These are phyloP conservation scores for Sebastes matsubarae DNA, from an alignment of 2,797 vertebrate genomes.

Conservation along the genomic window DNA sequence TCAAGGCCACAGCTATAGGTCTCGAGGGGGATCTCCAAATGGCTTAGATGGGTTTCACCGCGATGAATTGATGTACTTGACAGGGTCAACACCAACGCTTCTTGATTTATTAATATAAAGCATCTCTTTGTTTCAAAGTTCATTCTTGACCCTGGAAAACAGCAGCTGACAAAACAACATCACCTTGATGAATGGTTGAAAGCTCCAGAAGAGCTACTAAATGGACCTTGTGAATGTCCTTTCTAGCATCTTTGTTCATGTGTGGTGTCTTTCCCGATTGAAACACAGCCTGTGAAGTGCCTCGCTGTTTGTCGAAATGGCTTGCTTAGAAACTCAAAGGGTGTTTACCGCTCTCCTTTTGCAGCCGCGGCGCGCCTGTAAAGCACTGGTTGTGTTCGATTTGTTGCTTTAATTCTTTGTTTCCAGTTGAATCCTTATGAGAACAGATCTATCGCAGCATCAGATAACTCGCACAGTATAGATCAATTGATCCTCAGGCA, in stretches of 20 bases:
- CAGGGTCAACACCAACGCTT: background rate
- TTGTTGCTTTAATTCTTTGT: conserved; percentile 49
- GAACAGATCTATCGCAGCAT: conserved; percentile 39
- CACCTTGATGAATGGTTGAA: background rate
- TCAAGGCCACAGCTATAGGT: background rate
- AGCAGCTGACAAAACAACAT: conserved; percentile 4
- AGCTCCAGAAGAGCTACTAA: background rate
- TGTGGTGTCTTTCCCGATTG: background rate
- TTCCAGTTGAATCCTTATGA: conserved; percentile 45
- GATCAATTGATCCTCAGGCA: conserved; percentile 62
- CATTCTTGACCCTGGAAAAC: background rate
- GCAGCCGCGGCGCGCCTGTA: background rate
- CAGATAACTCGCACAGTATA: conserved; percentile 52
- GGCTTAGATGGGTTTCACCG: background rate
- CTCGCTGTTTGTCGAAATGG: background rate
- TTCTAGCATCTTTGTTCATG: background rate
- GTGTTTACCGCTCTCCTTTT: conserved; percentile 18
- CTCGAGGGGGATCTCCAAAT: background rate
- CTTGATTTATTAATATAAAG: background rate
- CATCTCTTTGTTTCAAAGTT: background rate
- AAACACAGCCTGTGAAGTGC: background rate
- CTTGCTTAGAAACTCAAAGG: background rate
- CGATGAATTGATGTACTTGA: background rate
- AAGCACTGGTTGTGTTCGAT: conserved; percentile 30
- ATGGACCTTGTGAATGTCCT: background rate